Base-by-base conservation (phyloP, 30 jellyfish, hydroid and myxozoan species). In the Aurelia coerulea region DNA sequence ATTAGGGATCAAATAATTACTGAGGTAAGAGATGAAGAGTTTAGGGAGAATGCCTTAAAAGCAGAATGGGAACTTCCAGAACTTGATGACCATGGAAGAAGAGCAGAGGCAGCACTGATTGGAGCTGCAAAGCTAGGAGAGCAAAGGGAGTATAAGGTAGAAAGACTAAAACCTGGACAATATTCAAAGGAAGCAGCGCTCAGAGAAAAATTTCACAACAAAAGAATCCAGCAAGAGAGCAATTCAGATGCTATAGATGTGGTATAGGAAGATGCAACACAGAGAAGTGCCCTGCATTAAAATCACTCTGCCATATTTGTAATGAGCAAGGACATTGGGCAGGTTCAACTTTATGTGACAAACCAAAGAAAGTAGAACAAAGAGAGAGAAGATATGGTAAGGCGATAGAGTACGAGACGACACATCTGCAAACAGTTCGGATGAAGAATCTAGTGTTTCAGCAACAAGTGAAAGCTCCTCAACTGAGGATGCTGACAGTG, bases 121-220 rank as follows among this genome's bases (percentile, higher is more conserved):
- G 75, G 75, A n/a, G 80, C 70, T 73, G 84, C 84, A 73, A 53
- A 50, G 51, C 84, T 51, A 53, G 46, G 70, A 73, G 70, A 73
- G 52, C 71, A 51, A 73, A 73, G 70, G 51, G 70, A 73, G 7
- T 73, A 42, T 73, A 73, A 46, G 84, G 84, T 51, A n/a, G 80
- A 70, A 70, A 70, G 80, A 70, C 80, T 70, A 1, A 35, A 70
- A 35, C 80, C 80, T 70, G 80, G 80, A 2, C 29, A 70, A 70
- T 70, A 19, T 70, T 70, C 80, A 70, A 70, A 46, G 17, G 32
- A 70, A 70, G 64, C 62, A n/a, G 62, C 62, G 14, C 6, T 64
- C 62, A 70, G 62, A 33, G 80, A 70, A 42, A 70, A 46, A 70
- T 70, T 60, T 66, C 77, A 13, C 77, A 66, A 70, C 80, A 12